A percentile compares a stretch with the other conserved stretches of the same genome.
These are phyloP conservation scores for Ctenicera cuprea DNA, from an alignment of 2,888 invertebrate genomes.

Conservation along the genomic window DNA sequence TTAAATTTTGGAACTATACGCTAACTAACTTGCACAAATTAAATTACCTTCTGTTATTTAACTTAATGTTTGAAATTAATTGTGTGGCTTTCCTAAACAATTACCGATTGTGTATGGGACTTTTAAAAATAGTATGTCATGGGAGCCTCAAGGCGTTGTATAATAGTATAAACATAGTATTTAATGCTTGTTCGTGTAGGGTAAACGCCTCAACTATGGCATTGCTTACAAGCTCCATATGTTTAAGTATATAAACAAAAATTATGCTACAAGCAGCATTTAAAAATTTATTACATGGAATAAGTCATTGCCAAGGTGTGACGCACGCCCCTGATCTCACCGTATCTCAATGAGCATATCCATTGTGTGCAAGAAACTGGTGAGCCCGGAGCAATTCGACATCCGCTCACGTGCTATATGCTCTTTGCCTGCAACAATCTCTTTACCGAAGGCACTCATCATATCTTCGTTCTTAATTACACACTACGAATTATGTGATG, in stretches of 20 bases:
- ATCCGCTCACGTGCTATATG: constrained; percentile 67
- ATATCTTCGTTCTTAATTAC: constrained; percentile 67
- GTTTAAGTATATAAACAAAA: constrained; percentile 27
- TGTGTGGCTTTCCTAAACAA: constrained; percentile 7
- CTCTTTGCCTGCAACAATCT: constrained; percentile 57
- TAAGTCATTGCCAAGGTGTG: constrained; percentile 44
- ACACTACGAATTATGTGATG: constrained; percentile 68
- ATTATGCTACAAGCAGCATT: constrained; percentile 17
- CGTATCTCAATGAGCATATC: constrained; percentile 34
- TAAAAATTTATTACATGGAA: constrained; percentile 35
- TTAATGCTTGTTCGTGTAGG: constrained; percentile 26
- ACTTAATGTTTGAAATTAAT: constrained; percentile 3
- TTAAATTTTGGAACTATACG: no score
- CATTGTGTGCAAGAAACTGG: constrained; percentile 29
- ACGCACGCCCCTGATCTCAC: constrained; percentile 42
- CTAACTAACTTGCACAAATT: no score
- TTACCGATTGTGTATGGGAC: not conserved
- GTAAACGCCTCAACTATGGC: constrained; percentile 25
- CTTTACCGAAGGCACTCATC: constrained; percentile 60
- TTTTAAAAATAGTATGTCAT: constrained; percentile 1
- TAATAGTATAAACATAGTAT: constrained; percentile 11
- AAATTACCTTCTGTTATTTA: not conserved
- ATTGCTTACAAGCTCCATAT: constrained; percentile 25
- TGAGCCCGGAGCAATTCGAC: constrained; percentile 56
- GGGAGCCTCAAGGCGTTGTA: constrained; percentile 18